These are phyloP conservation scores for Scylla paramamosain DNA, from an alignment of 1,140 invertebrate species.

Conservation along the genomic window DNA sequence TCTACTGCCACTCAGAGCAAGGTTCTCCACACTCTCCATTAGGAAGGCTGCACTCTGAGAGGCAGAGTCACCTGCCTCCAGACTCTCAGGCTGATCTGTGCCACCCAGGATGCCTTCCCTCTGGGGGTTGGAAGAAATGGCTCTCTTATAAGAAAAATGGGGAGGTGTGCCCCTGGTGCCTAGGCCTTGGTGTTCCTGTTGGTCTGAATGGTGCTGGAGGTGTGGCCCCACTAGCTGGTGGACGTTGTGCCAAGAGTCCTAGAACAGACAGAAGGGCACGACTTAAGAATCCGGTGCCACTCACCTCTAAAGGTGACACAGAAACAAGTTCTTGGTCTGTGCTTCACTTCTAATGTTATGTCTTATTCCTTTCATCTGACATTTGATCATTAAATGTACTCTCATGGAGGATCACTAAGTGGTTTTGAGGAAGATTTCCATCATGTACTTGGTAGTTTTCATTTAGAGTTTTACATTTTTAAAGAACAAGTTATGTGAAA, in stretches of 20 bases:
- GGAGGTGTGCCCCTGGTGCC: slow-evolving; percentile 18
- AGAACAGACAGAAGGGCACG: slow-evolving; percentile 74
- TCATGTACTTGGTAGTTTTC: too few relatives aligned
- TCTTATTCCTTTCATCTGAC: too few relatives aligned
- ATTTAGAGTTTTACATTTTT: too few relatives aligned
- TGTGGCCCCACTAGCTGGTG: slow-evolving; percentile 55
- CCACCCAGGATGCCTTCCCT: background rate
- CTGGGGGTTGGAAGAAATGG: background rate
- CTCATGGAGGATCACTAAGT: background rate
- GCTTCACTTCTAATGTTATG: background rate
- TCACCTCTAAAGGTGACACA: slow-evolving; percentile 32
- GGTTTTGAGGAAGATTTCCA: too few relatives aligned
- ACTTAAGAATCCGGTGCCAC: slow-evolving; percentile 68
- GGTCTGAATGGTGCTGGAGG: slow-evolving; percentile 43
- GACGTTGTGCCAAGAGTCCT: slow-evolving; percentile 53
- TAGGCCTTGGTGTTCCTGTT: slow-evolving; percentile 27
- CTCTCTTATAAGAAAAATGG: slow-evolving; percentile 26
- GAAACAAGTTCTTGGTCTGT: background rate
- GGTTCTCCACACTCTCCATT: background rate
- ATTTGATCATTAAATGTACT: background rate
- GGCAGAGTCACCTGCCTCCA: background rate
- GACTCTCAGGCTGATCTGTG: slow-evolving; percentile 5
- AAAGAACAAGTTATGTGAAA: too few relatives aligned
- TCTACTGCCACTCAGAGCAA: background rate
- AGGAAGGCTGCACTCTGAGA: slow-evolving; percentile 5